phyloP scores from a whole-genome alignment of 2,797 vertebrate genomes.

The Sebastes trivittatus region DNA sequence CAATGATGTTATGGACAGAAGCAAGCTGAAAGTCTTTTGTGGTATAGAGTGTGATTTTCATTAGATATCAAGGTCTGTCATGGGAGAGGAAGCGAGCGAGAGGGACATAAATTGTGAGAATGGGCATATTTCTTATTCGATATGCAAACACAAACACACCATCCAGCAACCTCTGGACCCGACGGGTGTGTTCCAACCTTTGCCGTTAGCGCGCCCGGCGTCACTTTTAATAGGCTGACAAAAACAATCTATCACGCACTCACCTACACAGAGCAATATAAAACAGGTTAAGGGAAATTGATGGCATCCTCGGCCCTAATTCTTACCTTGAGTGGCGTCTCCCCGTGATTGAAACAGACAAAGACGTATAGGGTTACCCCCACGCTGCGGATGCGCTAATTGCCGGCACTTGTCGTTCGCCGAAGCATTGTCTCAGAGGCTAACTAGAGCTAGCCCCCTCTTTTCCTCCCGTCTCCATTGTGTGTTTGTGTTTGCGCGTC shows the following conservation, averaged over 20 bases:
- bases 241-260: slow-evolving; percentile 91
- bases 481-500: slow-evolving; percentile 85
- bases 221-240: slow-evolving; percentile 93
- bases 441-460: slow-evolving; percentile 84
- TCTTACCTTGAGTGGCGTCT: slow-evolving; percentile 86
- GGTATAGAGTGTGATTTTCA: slow-evolving; percentile 59
- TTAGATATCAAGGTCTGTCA: slow-evolving; percentile 56
- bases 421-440: slow-evolving; percentile 91
- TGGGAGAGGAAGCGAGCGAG: slow-evolving; percentile 25
- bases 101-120: slow-evolving; percentile 49
- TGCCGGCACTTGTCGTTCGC: slow-evolving; percentile 92
- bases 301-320: slow-evolving; percentile 93
- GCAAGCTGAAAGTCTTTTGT: slow-evolving; percentile 63
- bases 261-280: slow-evolving; percentile 89
- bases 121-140: background rate
- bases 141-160: slow-evolving; percentile 8
- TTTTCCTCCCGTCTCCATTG: slow-evolving; percentile 74
- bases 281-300: slow-evolving; percentile 93
- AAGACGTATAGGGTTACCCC: slow-evolving; percentile 93
- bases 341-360: slow-evolving; percentile 93
- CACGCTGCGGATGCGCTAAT: slow-evolving; percentile 90
- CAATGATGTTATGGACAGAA: slow-evolving; percentile 60
- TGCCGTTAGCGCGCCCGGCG: slow-evolving; percentile 77
- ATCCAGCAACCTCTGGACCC: background rate
- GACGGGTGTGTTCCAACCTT: slow-evolving; percentile 50